phyloP scores from a whole-genome alignment of 92 coral and sea anemone species.

The Porites lobata region DNA sequence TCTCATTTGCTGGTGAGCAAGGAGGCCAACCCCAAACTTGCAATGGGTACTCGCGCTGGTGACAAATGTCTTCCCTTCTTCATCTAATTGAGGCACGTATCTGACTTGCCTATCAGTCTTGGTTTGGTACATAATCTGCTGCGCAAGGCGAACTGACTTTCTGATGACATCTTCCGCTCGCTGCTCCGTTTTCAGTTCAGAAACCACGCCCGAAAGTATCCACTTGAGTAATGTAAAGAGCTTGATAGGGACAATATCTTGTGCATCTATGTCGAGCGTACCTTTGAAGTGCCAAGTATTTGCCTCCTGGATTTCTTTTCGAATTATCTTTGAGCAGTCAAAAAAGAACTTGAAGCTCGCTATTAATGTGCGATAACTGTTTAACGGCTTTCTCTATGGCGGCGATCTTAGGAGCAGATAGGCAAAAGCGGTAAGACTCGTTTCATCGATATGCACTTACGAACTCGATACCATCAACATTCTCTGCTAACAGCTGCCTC shows the following conservation, averaged over 20 bases:
- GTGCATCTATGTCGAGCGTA: neutral
- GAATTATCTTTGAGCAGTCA: constrained; percentile 43
- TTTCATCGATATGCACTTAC: constrained; percentile 58
- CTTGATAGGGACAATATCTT: constrained; percentile 43
- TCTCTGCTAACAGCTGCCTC: constrained; percentile 27
- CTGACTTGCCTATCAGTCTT: constrained; percentile 50
- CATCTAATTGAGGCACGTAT: constrained; percentile 36
- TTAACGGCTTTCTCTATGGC: constrained; percentile 57
- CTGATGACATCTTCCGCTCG: constrained; percentile 41
- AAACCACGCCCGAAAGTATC: constrained; percentile 39
- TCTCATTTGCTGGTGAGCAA: constrained; percentile 46
- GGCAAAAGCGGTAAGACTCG: constrained; percentile 53
- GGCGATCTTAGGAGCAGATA: constrained; percentile 61
- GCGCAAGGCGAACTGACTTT: constrained; percentile 19
- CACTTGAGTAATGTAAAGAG: constrained; percentile 45
- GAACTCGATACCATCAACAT: constrained; percentile 65
- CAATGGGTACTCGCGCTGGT: constrained; percentile 51
- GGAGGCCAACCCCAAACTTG: constrained; percentile 41
- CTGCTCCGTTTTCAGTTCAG: constrained; percentile 19
- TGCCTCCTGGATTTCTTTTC: constrained; percentile 30
- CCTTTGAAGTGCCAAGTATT: constrained; percentile 52
- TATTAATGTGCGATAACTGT: constrained; percentile 30
- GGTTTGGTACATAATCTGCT: constrained; percentile 49
- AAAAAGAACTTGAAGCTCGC: constrained; percentile 48
- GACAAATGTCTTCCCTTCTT: constrained; percentile 42